Evolutionary conservation across 2,113 vertebrate genomes (phyloP).

Genomic region (Procavia capensis): DNA sequence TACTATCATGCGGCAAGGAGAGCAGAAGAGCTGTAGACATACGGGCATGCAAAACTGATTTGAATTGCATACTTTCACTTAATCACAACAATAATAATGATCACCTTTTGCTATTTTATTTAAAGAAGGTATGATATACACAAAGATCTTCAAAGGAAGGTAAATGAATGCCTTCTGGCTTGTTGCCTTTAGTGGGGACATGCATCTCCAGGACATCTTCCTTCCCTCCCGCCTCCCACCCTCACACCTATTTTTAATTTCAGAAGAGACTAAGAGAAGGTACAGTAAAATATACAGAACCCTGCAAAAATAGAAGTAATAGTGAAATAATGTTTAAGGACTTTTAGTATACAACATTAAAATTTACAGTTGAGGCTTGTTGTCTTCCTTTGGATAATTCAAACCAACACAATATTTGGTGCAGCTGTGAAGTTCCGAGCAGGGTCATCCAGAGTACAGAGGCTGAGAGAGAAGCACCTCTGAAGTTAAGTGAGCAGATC

Average conservation of each 20-base stretch:
- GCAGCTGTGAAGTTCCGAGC: background rate
- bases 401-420: background rate
- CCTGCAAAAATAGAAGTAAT: background rate
- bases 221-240: background rate
- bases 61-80: too few species aligned
- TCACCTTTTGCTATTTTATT: constrained; percentile 63
- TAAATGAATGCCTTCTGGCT: constrained; percentile 15
- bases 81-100: too few species aligned
- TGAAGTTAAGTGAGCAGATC: background rate
- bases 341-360: background rate
- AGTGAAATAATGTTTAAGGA: background rate
- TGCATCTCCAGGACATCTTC: background rate
- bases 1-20: too few species aligned
- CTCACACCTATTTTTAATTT: background rate
- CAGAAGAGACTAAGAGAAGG: background rate
- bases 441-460: background rate
- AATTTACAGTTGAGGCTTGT: background rate
- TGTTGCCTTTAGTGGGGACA: background rate
- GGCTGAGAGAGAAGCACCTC: background rate
- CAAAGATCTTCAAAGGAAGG: constrained; percentile 57
- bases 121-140: constrained; percentile 55
- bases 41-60: too few species aligned
- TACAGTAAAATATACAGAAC: background rate
- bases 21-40: too few species aligned
- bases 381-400: background rate